A percentile compares a stretch with the other conserved stretches of the same genome.
Evolutionary conservation across 30 jellyfish, hydroid and myxozoan species (phyloP).

Genomic region (Hydractinia echinata): DNA sequence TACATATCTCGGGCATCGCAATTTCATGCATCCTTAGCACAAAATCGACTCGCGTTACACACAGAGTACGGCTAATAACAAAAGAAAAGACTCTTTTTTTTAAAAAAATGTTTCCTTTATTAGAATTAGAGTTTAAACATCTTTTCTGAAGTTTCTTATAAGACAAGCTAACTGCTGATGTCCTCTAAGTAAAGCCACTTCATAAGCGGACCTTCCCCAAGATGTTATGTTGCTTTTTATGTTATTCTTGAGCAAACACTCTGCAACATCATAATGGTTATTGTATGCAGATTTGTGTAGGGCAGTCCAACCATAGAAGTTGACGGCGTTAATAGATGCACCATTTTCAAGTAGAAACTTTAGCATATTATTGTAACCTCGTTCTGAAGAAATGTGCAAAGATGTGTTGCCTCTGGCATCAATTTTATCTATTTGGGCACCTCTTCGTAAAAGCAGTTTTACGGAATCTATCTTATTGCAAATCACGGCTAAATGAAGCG

Average conservation of each 20-base stretch:
- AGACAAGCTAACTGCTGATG: neutral
- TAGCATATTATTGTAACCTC: neutral
- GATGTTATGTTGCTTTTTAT: neutral
- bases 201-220: conserved; percentile 2
- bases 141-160: neutral
- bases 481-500: conserved; percentile 22
- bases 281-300: conserved; percentile 4
- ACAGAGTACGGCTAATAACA: too few species aligned
- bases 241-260: neutral
- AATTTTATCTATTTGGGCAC: neutral
- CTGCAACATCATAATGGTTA: neutral
- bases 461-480: neutral
- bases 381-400: conserved; percentile 17
- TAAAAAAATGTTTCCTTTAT: too few species aligned
- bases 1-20: too few species aligned
- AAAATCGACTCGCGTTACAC: too few species aligned
- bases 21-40: too few species aligned
- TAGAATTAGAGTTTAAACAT: too few species aligned
- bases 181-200: neutral
- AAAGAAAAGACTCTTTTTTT: too few species aligned
- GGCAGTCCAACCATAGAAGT: neutral
- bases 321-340: conserved; percentile 1
- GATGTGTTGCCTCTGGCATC: conserved; percentile 19
- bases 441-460: neutral
- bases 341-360: neutral